A percentile compares a stretch with the other conserved stretches of the same genome.
These are phyloP conservation scores for Drosophila murphyi DNA, from an alignment of 1,140 invertebrate species.

Conservation along the genomic window DNA sequence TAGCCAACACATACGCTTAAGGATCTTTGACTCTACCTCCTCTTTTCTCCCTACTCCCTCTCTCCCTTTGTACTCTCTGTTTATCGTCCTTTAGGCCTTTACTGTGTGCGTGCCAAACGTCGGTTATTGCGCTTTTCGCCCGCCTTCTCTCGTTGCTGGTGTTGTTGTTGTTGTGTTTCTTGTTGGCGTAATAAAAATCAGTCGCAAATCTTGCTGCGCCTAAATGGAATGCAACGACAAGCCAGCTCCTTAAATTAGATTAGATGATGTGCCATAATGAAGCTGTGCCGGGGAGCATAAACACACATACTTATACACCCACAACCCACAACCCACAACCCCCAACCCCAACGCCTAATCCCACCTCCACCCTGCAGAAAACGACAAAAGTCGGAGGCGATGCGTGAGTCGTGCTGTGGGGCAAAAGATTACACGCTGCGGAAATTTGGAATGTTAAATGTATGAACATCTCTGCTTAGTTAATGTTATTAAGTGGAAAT, in stretches of 20 bases:
- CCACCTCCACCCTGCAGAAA: background rate
- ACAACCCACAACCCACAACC: background rate
- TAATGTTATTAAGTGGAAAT: conserved; percentile 4
- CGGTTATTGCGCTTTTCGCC: conserved; percentile 71
- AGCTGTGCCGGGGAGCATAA: conserved; percentile 37
- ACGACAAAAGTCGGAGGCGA: conserved; percentile 3
- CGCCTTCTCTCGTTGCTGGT: conserved; percentile 15
- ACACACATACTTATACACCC: background rate
- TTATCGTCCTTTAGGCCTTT: conserved; percentile 34
- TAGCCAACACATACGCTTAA: conserved; percentile 32
- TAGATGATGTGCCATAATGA: conserved; percentile 81
- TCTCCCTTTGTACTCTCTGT: background rate
- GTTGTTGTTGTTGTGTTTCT: background rate
- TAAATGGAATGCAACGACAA: conserved; percentile 64
- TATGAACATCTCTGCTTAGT: background rate
- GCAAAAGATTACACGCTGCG: background rate
- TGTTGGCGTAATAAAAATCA: conserved; percentile 72
- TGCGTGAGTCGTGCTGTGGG: no score
- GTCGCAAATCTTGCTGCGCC: conserved; percentile 61
- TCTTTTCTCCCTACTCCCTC: conserved; percentile 21
- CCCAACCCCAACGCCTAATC: no score
- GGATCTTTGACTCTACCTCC: conserved; percentile 23
- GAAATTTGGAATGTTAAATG: background rate
- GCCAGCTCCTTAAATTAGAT: conserved; percentile 67
- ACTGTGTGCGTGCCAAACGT: conserved; percentile 54